Evolutionary conservation across 2,888 invertebrate genomes (phyloP), one percentile per base, ranked within the genome.

Genomic region (Dryobota labecula): DNA sequence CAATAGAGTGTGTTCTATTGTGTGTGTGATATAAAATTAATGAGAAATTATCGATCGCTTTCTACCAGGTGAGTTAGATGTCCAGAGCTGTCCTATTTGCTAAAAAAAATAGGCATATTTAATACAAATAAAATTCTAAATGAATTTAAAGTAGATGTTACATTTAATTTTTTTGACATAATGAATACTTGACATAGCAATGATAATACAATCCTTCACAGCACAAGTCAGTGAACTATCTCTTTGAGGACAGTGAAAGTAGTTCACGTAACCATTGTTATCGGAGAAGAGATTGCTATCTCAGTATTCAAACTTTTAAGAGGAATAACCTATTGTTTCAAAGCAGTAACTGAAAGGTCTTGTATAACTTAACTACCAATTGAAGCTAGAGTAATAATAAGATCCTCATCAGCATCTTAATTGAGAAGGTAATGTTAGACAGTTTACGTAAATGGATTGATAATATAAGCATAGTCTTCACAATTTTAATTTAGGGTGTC

Each of bases 181-280:
- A n/a, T 2, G 13, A 1, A 51, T 1, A 30, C 18, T 24, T 30
- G 15, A 0, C 0, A 30, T 24, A 2, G 1, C 11, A n/a, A 13
- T 18, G 33, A 30, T 2, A 33, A 18, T 9, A 41, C 1, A 36
- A 20, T 15, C 8, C 9, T 18, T 18, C 18, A 11, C 9, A 47
- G n/a, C 9, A n/a, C 38, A 45, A 45, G 49, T 57, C 70, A 70
- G 18, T 57, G 36, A 65, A 51, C 43, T 11, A 49, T 53, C 57
- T 73, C 38, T 38, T 2, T 27, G 68, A 56, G 68, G 63, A 73
- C 49, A 78, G 77, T 68, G 77, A 77, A 77, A 77, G 77, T 78
- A 49, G n/a, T 41, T 43, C 60, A 45, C 18, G 58, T 62, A 49
- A 49, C 49, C 18, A 77, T 77, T 73, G 68, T 77, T 63, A 54